Percentiles rank a stretch among this genome's conserved stretches.
Evolutionary conservation across 2,113 vertebrate genomes (phyloP).

Genomic region (Chinchilla lanigera): DNA sequence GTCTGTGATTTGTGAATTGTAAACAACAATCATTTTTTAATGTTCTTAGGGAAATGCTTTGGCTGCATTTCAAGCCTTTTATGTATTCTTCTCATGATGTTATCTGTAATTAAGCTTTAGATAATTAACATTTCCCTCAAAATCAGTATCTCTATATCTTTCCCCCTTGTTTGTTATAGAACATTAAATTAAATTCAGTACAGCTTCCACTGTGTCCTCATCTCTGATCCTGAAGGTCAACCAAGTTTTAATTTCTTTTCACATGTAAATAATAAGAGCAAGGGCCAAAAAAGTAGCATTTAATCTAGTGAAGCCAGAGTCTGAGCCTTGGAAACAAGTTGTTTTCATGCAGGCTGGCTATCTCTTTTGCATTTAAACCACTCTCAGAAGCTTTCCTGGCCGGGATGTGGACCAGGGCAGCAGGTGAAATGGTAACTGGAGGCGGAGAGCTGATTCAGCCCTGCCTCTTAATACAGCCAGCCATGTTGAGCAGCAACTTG

Average conservation of each 20-base stretch:
- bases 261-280: constrained; percentile 75
- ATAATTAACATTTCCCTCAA: constrained; percentile 88
- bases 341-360: constrained; percentile 59
- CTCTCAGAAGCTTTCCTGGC: constrained; percentile 39
- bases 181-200: constrained; percentile 83
- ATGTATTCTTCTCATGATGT: constrained; percentile 85
- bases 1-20: constrained; percentile 80
- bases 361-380: constrained; percentile 2
- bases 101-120: constrained; percentile 89
- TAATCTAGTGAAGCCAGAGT: constrained; percentile 62
- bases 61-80: constrained; percentile 86
- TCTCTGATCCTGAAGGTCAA: constrained; percentile 80
- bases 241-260: constrained; percentile 73
- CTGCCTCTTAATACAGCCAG: accelerated
- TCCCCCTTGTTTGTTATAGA: constrained; percentile 81
- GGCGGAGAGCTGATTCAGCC: background rate
- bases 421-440: background rate
- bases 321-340: constrained; percentile 77
- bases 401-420: constrained; percentile 39
- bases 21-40: constrained; percentile 86
- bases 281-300: constrained; percentile 70
- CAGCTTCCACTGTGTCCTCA: constrained; percentile 67
- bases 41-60: constrained; percentile 84
- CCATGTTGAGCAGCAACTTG: background rate
- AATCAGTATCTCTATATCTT: constrained; percentile 82